These are phyloP conservation scores for Aleiodes alternator DNA, from an alignment of 2,888 invertebrate genomes.

Conservation along the genomic window DNA sequence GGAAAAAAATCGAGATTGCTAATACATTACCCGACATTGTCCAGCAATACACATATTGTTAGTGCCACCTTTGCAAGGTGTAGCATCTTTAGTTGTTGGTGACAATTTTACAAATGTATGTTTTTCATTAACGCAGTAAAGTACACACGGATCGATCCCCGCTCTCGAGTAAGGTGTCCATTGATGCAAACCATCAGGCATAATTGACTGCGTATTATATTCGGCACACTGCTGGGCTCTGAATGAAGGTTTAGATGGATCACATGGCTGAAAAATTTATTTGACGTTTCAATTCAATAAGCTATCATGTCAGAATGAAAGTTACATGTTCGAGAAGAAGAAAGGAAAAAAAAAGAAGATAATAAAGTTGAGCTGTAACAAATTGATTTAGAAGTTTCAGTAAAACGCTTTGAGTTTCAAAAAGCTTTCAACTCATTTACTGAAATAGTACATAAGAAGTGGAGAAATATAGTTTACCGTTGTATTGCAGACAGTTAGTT, in stretches of 20 bases:
- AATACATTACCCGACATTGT: conserved; percentile 80
- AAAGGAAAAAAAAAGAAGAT: conserved; percentile 1
- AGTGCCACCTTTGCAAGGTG: conserved; percentile 88
- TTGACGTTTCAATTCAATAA: too few species aligned
- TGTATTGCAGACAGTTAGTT: conserved; percentile 78
- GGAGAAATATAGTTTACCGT: conserved; percentile 64
- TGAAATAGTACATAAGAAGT: background rate
- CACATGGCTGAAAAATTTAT: conserved; percentile 77
- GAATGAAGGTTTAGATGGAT: conserved; percentile 83
- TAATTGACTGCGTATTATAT: conserved; percentile 79
- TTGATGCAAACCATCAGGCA: conserved; percentile 73
- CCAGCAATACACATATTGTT: conserved; percentile 91
- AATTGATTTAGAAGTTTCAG: conserved; percentile 1
- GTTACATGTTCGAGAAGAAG: too few species aligned
- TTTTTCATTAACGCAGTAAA: conserved; percentile 88
- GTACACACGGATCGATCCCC: conserved; percentile 84
- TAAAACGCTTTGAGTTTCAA: conserved; percentile 9
- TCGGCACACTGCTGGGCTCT: conserved; percentile 86
- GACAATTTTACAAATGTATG: conserved; percentile 85
- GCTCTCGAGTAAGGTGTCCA: conserved; percentile 81
- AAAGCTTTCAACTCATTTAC: conserved; percentile 5
- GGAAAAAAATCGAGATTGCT: background rate
- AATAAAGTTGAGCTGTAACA: background rate
- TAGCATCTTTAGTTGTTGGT: conserved; percentile 88
- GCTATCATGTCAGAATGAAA: too few species aligned